Percentiles rank a stretch among this genome's conserved stretches.
phyloP scores from a whole-genome alignment of 2,113 vertebrate genomes.

The Leptocoma aspasia region DNA sequence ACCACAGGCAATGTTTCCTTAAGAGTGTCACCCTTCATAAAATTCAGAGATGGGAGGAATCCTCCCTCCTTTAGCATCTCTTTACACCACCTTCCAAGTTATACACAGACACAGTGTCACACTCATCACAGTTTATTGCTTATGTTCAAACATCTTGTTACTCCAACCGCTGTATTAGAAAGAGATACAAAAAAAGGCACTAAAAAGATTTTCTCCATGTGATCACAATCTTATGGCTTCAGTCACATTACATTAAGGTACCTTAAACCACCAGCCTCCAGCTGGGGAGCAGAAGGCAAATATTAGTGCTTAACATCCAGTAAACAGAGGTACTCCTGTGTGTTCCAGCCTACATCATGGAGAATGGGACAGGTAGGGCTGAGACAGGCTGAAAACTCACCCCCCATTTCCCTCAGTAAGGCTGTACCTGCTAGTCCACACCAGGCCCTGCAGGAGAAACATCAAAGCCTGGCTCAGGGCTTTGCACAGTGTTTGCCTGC shows the following conservation, averaged over 20 bases:
- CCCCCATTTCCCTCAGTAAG: background rate
- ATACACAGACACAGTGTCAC: background rate
- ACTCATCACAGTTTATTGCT: slow-evolving; percentile 25
- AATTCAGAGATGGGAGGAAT: background rate
- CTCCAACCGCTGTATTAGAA: background rate
- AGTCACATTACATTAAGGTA: background rate
- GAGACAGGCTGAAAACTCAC: background rate
- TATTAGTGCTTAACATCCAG: background rate
- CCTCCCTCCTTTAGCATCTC: background rate
- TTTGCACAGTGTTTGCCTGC: background rate
- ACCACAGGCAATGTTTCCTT: background rate
- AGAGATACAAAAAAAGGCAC: slow-evolving; percentile 24
- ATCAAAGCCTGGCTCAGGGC: background rate
- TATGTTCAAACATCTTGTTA: background rate
- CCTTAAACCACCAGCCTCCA: background rate
- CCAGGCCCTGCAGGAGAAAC: background rate
- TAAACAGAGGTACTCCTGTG: background rate
- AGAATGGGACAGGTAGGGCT: background rate
- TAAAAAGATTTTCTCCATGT: background rate
- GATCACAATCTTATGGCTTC: background rate
- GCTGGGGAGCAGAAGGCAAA: background rate
- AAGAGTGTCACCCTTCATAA: background rate
- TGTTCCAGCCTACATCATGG: background rate
- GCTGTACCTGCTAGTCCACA: background rate
- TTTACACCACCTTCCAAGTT: background rate